Base-by-base conservation (phyloP, 1,140 invertebrate genomes). In the Ostrea denselamellosa region DNA sequence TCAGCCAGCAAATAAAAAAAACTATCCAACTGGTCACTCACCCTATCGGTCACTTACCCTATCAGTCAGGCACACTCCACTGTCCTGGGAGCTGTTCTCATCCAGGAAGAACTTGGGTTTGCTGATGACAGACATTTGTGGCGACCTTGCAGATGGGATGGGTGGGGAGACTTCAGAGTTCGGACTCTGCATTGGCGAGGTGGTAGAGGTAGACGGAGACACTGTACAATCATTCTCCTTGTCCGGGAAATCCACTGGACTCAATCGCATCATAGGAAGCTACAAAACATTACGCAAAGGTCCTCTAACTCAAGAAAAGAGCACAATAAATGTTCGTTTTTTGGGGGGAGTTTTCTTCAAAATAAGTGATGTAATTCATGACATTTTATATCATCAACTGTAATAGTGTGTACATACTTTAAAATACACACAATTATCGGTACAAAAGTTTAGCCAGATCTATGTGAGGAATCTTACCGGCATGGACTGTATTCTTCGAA, bases 11-110 rank as follows among this genome's bases (percentile, higher is more conserved):
- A 5, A 44, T 44, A 5, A 44, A n/a, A n/a, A n/a, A n/a, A n/a
- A n/a, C n/a, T n/a, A n/a, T n/a, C n/a, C 34, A 1, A 44, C 34
- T 44, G 34, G 34, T 44, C 34, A 44, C 2, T 44, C 34, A 44
- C 34, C 34, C 34, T 44, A 44, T 44, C 34, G 34, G 34, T 3
- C 12, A 85, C 90, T 83, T 90, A 93, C 92, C 90, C 90, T 91
- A 77, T 92, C 90, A 82, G 89, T 90, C 65, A 88, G 86, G 17
- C 90, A 88, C 8, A 93, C 71, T 85, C 93, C 93, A 88, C 93
- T 93, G 87, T 93, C 93, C 81, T 93, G 92, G 53, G 93, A 93
- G 87, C 91, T 92, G 62, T 88, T 90, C 34, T 93, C 93, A 53
- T 93, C 91, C 25, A 89, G 12, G 58, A 85, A 91, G 54, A 92